Conservation (phyloP, 2,797 vertebrate genomes). For the Micromesistius poutassou region DNA sequence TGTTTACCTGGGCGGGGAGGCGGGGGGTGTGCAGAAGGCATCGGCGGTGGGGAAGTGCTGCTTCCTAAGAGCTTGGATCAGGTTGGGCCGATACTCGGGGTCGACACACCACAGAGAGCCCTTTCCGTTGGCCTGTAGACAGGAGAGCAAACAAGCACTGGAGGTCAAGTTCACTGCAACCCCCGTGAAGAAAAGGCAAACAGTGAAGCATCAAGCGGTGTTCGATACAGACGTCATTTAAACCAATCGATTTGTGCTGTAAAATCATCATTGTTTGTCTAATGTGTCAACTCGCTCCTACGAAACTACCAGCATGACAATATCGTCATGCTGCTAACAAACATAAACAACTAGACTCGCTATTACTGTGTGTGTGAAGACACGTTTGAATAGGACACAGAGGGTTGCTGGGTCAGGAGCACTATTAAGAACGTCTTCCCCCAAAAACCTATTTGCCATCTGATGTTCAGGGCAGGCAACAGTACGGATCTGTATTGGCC, state of each 20-base stretch:
- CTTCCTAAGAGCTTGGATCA: conserved; percentile 96
- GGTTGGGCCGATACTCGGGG: conserved; percentile 95
- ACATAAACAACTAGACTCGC: background rate
- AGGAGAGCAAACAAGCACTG: conserved; percentile 24
- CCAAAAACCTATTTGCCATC: background rate
- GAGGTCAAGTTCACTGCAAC: background rate
- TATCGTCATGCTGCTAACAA: background rate
- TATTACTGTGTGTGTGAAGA: background rate
- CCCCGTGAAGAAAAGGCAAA: background rate
- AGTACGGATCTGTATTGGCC: too few species aligned
- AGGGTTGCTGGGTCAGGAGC: background rate
- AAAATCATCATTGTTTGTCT: too few species aligned
- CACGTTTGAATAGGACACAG: background rate
- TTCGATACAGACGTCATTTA: background rate
- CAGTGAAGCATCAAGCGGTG: background rate
- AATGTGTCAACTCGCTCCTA: background rate
- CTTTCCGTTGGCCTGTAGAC: conserved; percentile 90
- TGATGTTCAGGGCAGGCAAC: background rate
- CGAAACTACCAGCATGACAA: background rate
- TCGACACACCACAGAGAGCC: conserved; percentile 98
- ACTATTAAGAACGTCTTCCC: background rate
- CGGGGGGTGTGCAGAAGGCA: conserved; percentile 89
- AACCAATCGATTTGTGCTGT: background rate
- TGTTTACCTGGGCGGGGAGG: conserved; percentile 88
- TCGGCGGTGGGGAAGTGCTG: conserved; percentile 92